Evolutionary conservation across 2,797 vertebrate genomes (phyloP), one percentile per base, ranked within the genome.

Genomic region (Heliangelus exortis): DNA sequence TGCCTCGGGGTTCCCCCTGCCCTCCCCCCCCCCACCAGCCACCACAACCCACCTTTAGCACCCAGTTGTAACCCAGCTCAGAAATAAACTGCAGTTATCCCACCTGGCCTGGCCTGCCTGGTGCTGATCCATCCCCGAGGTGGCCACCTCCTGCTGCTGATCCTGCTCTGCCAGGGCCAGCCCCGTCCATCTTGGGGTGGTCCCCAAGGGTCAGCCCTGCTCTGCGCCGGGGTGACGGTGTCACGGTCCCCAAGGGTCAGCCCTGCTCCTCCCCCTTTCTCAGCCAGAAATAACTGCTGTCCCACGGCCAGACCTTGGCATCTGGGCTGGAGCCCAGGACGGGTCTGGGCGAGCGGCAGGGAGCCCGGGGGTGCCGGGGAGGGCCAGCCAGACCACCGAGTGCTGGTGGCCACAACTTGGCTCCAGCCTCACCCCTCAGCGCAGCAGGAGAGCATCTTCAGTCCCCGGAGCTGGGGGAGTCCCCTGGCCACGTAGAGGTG

Each of bases 201-300:
- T 80, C 29, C 39, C 50, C 50, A 31, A 0, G 58, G 8, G 2
- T 31, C 61, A 29, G 43, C 18, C 23, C 39, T 19, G 10, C 58
- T 58, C 45, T 2, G 0, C 15, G 77, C 9, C 2, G 2, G 25
- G 36, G 25, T 58, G 36, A 10, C 1, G 15, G 47, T 28, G 28
- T 76, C 94, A 89, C 39, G 9, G 55, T 93, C 75, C 47, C 80
- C 36, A 59, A 85, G 74, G 85, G 67, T 88, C 93, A 86, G 47
- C 73, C 90, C 92, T 96, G 95, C 90, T 93, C 95, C 94, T 13
- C 97, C 97, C 97, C 97, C 94, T 97, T 96, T 96, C 98, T 97
- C 96, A 90, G 96, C 95, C 97, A 84, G 92, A 98, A 98, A 98
- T 98, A 98, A 96, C 97, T 90, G 87, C 96, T 96, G 97, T 96